Evolutionary conservation across 1,140 invertebrate genomes (phyloP).

Genomic region (Brachionus calyciflorus): DNA sequence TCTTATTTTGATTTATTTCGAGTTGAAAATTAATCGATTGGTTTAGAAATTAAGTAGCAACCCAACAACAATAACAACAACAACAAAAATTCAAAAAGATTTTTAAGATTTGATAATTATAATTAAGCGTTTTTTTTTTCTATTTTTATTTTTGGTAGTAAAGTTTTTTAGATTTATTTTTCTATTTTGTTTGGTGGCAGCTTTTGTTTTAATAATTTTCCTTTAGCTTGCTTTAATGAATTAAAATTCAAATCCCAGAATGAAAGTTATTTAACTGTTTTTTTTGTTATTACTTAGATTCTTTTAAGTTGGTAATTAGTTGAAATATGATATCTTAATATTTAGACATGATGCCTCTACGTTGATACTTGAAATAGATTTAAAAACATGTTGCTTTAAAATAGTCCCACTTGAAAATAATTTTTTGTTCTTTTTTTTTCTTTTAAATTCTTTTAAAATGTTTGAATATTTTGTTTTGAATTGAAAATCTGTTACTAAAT

Average conservation of each 20-base stretch:
- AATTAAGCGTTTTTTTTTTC: background rate
- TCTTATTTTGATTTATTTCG: no score
- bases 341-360: no score
- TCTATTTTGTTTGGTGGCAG: background rate
- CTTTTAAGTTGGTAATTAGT: background rate
- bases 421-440: no score
- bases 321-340: background rate
- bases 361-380: no score
- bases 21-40: background rate
- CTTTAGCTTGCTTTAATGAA: no score
- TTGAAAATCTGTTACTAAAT: no score
- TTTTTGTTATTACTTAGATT: background rate
- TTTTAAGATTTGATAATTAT: slow-evolving; percentile 30
- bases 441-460: no score
- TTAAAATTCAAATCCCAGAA: slow-evolving; percentile 13
- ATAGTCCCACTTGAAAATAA: no score
- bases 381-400: no score
- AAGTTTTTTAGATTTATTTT: background rate
- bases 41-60: no score
- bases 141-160: background rate
- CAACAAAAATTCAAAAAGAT: slow-evolving; percentile 14
- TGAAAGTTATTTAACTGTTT: background rate
- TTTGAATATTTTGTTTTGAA: no score
- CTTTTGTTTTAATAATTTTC: background rate
- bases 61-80: no score